A percentile compares a stretch with the other conserved stretches of the same genome.
Conservation (phyloP, 2,113 vertebrate genomes). For the Menidia beryllina region DNA sequence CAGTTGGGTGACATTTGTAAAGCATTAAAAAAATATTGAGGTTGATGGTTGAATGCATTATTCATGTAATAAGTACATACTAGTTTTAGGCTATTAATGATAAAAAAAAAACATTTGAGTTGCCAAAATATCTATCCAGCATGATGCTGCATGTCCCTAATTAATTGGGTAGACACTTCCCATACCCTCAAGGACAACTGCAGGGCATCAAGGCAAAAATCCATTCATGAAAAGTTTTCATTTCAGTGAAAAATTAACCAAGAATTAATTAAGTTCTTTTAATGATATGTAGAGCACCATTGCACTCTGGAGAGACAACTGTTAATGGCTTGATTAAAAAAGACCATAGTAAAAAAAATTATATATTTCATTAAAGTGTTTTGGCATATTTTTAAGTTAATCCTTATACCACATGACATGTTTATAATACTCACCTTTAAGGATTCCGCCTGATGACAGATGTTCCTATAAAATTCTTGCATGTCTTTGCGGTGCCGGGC, state of each 20-base stretch:
- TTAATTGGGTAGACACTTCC: no score
- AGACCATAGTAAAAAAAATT: no score
- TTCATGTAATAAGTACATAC: no score
- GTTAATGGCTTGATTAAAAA: no score
- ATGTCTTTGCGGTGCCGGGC: constrained; percentile 86
- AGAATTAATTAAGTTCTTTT: background rate
- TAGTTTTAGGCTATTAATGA: no score
- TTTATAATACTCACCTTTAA: constrained; percentile 80
- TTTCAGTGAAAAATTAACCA: background rate
- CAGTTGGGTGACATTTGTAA: background rate
- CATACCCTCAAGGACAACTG: no score
- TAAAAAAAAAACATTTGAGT: background rate
- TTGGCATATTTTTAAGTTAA: background rate
- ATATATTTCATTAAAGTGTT: background rate
- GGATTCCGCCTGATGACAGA: constrained; percentile 82
- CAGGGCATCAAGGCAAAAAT: background rate
- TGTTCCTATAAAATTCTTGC: constrained; percentile 85
- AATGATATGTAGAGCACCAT: background rate
- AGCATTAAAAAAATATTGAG: background rate
- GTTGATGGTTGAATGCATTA: background rate
- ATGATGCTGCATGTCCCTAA: background rate
- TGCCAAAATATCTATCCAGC: background rate
- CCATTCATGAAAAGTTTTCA: background rate
- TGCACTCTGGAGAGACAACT: background rate
- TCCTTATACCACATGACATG: background rate